Evolutionary conservation across 2,113 vertebrate species (phyloP), one percentile per base, ranked within the genome.

Genomic region (Nesogale talazaci): DNA sequence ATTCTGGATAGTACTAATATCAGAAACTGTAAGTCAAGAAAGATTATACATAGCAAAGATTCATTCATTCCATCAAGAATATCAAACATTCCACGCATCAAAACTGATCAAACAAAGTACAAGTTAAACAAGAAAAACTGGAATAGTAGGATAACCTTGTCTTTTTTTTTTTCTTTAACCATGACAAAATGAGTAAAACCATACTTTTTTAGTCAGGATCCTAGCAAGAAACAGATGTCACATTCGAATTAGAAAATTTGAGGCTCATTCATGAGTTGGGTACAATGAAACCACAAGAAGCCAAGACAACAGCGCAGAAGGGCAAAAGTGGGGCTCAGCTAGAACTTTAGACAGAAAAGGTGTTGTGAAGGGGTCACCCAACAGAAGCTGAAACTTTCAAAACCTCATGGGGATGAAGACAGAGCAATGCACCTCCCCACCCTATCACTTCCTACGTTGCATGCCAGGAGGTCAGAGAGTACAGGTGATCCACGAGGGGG

Each of bases 51-150:
- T 96, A 67, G 42, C 63, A 83, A n/a, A 89, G 31, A 40, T 86
- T 77, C 74, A 69, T 42, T 85, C 72, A 42, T 19, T 87, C 75
- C 22, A 29, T 31, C 65, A 34, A 74, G 22, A 77, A 46, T 31
- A 20, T 52, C 46, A 46, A n/a, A 52, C 61, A 88, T 38, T 91
- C 81, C n/a, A 10, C 46, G 14, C 46, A 52, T 52, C 46, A 52
- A 79, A 63, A 36, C 69, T 82, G 91, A 92, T 52, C 78, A 94
- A 89, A 69, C 63, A 59, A 40, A 88, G n/a, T 7, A 75, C 77
- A 93, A 63, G 81, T 63, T 65, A 94, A 78, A 84, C 83, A 93
- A 88, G 88, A 91, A 86, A 86, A 69, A 72, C 36, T 75, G 36
- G 52, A 25, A 61, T 59, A 46, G 77, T 67, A 70, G 16, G 29